Evolutionary conservation across 53 echinoderm and acorn worm genomes (phyloP).

Genomic region (Hippasteria phrygiana): DNA sequence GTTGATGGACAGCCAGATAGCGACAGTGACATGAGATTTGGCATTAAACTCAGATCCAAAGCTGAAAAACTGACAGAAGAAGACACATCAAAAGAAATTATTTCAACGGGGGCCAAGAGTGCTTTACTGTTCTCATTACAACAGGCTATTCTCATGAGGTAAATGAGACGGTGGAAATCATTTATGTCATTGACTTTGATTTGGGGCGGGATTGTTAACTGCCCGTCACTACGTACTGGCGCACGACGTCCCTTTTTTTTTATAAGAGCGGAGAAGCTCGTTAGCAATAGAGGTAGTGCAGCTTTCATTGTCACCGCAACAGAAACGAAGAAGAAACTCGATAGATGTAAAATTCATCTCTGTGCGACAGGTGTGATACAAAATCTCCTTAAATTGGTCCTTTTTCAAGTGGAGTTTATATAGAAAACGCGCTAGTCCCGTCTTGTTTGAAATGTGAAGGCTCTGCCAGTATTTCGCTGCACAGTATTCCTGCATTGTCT

Average conservation of each 20-base stretch:
- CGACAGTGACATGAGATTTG: background rate
- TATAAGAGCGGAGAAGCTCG: background rate
- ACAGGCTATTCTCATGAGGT: background rate
- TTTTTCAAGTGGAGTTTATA: background rate
- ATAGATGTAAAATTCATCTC: background rate
- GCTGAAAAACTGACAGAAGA: too few species aligned
- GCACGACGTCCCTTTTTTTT: background rate
- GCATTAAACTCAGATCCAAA: background rate
- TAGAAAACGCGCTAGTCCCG: background rate
- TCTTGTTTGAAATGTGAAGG: background rate
- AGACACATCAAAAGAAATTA: background rate
- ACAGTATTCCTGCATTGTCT: conserved; percentile 35
- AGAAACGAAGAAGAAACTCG: conserved; percentile 27
- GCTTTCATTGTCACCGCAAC: conserved; percentile 28
- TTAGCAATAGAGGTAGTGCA: background rate
- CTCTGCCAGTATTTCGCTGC: conserved; percentile 5
- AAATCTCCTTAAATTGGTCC: background rate
- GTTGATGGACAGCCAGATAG: background rate
- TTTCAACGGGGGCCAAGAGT: background rate
- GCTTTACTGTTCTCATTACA: background rate
- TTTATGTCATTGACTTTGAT: background rate
- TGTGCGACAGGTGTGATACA: background rate
- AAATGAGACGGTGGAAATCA: background rate
- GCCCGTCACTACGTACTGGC: background rate
- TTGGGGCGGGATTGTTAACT: background rate